Evolutionary conservation across 2,797 vertebrate genomes (phyloP), one percentile per base, ranked within the genome.

Genomic region (Anableps anableps): DNA sequence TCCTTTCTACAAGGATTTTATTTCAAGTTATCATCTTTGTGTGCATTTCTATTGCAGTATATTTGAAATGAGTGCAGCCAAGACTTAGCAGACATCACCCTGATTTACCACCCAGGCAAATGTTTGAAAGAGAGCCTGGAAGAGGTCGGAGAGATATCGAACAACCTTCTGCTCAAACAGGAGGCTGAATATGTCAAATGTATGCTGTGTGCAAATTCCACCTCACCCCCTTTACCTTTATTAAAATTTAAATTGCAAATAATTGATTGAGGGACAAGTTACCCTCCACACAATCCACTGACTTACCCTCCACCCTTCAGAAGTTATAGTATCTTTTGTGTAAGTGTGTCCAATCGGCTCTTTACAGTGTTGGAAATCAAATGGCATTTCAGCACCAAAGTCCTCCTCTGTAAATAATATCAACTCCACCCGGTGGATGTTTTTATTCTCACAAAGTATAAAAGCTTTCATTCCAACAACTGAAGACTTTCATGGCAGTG

Each of bases 131-230:
- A 77, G 77, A 71, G 60, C 64, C 80, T 80, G 80, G 72, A 86
- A 81, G 88, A 91, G 90, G 89, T 93, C 91, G 86, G 75, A 45
- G 75, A 86, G 83, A 86, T 88, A 88, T 88, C 55, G 79, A 91
- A 70, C 88, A 76, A 82, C 53, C 64, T 75, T 85, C 85, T 85
- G 81, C 84, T 89, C 70, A 76, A 88, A 89, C 84, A 88, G 64
- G 78, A 85, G 79, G 79, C 55, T 2, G 60, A 73, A 53, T 53
- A 48, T 29, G 41, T 82, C 86, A 85, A 78, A 84, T 88, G 81
- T 84, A 83, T 73, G 83, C 68, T 66, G 7, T 76, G 75, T 84
- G 80, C 80, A 88, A 88, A 92, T 86, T 85, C 38, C 78, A 75
- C 70, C 75, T 83, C 78, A 73, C 86, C 76, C 88, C 78, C 58